These are phyloP conservation scores for Nyctalus aviator DNA, from an alignment of 2,797 vertebrate species.

Conservation along the genomic window DNA sequence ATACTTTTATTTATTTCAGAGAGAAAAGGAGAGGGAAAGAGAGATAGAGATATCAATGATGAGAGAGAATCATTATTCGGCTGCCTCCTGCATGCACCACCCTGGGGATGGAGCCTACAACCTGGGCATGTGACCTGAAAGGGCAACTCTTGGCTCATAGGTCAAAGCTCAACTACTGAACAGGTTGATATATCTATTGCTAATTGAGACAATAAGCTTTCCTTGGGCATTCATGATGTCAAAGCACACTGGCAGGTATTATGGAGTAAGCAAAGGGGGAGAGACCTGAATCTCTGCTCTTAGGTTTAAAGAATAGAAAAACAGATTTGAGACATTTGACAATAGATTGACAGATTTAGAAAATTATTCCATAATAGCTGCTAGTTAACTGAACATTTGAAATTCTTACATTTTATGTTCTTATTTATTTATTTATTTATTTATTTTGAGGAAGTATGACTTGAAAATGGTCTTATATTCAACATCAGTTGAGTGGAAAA, in stretches of 20 bases:
- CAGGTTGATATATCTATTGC: not conserved
- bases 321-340: not conserved
- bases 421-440: not conserved
- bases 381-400: not conserved
- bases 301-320: not conserved
- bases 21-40: no score
- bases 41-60: no score
- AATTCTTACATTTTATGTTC: not conserved
- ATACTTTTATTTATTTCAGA: no score
- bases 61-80: no score
- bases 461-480: slow-evolving; percentile 8
- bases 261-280: not conserved
- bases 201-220: not conserved
- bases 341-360: not conserved
- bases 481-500: slow-evolving; percentile 29
- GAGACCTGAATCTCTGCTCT: not conserved
- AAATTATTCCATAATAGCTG: not conserved
- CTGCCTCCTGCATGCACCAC: no score
- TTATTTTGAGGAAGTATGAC: not conserved
- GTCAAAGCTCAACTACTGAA: no score
- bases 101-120: no score
- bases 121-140: no score
- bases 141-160: no score
- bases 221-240: not conserved
- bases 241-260: not conserved